Base-by-base conservation (phyloP, 2,113 vertebrate genomes). In the Platichthys stellatus region DNA sequence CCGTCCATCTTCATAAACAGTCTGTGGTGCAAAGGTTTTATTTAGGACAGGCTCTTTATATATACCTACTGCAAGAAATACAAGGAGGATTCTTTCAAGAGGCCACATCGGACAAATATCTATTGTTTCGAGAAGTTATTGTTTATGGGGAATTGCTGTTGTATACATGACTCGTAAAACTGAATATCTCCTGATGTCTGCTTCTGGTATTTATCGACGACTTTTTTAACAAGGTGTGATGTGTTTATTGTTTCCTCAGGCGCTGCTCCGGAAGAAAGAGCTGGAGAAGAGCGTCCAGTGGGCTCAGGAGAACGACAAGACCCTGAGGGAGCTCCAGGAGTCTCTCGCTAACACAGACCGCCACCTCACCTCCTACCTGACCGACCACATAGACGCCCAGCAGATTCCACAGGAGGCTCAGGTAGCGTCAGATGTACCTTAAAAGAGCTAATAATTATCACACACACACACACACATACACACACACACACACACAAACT, bases 371-470 rank as follows among this genome's bases (percentile, higher is more conserved):
- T 88, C 95, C 31, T 99, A 97, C 82, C 87, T 95, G 87, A 90
- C 94, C 3, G 96, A 99, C 89, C 96, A 96, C 76, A 93, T 97
- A 54, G 98, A 99, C n/a, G 98, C 97, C 76, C 95, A 93, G 45
- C 98, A 98, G 85, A 95, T 98, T 76, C 98, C 98, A 21, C 97
- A 98, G 92, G 97, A 99, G 90, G 95, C 98, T 28, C 98, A 96
- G 96, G 98, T 97, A 63, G 28, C 9, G 18, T n/a, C 2, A 47
- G 45, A 47, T 47, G 45, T 14, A 38, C 35, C 35, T 38, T 10
- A 38, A 38, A 38, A 38, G 40, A 43, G 17, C 14, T 17, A 1
- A 51, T 18, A 8, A 5, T 9, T 9, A 7, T 18, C 47, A 31
- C 31, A 31, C 31, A 31, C 31, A 31, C 15, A 47, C 45, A 17